A percentile compares a stretch with the other conserved stretches of the same genome.
These are phyloP conservation scores for Sceloporus undulatus DNA, from an alignment of 2,113 vertebrate genomes.

Conservation along the genomic window DNA sequence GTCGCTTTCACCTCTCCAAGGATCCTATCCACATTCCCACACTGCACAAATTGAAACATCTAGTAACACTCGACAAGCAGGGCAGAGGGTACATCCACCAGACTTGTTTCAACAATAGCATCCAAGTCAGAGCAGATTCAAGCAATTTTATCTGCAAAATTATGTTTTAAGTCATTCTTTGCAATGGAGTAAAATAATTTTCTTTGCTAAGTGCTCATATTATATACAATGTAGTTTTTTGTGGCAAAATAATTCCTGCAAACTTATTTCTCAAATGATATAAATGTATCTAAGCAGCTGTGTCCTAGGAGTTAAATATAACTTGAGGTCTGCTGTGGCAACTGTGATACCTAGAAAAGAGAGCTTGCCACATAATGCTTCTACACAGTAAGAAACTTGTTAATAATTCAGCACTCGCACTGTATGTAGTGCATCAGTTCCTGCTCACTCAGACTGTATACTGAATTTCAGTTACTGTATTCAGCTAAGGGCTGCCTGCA, in stretches of 20 bases:
- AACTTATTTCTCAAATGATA: background rate
- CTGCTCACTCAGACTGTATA: background rate
- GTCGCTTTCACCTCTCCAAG: no score
- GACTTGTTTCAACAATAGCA: no score
- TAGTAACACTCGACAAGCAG: no score
- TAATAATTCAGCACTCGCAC: background rate
- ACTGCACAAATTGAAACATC: no score
- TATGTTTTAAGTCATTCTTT: no score
- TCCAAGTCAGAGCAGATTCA: no score
- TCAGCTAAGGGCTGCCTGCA: background rate
- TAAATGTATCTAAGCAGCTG: background rate
- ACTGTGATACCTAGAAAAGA: background rate
- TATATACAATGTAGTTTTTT: slow-evolving; percentile 49
- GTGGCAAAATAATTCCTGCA: slow-evolving; percentile 31
- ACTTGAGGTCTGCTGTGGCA: background rate
- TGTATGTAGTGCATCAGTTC: background rate
- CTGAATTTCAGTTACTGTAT: background rate
- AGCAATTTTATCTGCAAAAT: no score
- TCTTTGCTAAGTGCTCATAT: slow-evolving; percentile 43
- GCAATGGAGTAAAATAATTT: slow-evolving; percentile 7
- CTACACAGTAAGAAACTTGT: background rate
- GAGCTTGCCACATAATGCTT: background rate
- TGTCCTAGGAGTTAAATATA: background rate
- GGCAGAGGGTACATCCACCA: no score
- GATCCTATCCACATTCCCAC: no score